Evolutionary conservation across 2,888 invertebrate genomes (phyloP), one percentile per base, ranked within the genome.

Genomic region (Orchesella flavescens): DNA sequence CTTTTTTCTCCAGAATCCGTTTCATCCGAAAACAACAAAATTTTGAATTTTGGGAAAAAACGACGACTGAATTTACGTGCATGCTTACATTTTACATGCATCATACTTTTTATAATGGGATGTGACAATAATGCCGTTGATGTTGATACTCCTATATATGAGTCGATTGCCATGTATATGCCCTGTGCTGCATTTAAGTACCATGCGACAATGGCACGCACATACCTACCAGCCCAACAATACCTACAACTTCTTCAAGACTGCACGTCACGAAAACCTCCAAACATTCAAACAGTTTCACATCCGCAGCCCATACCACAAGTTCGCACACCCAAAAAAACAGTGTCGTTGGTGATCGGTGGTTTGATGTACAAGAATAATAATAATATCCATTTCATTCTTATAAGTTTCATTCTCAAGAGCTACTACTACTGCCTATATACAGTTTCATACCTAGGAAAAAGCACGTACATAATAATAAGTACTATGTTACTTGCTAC

Each of bases 261-360:
- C 46, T 43, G 59, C 34, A 53, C 24, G 81, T 81, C 81, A 81
- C 81, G 81, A 81, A 81, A 74, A 55, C 24, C 68, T 49, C 34
- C n/a, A 7, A 68, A 68, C 46, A 77, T 68, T 69, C 68, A 59
- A 4, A 34, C 24, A 57, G 19, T 61, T 9, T 15, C 57, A 77
- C 68, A 69, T 76, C 75, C 57, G 75, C 55, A 55, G 7, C 44
- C 59, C 17, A 44, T 43, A 66, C 17, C 43, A 44, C n/a, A 66
- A 46, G 5, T 66, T 17, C 17, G 55, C 4, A 46, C 76, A 69
- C 57, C 57, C 68, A 55, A 43, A 44, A 68, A 53, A n/a, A 15
- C 13, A 75, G 63, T 75, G 66, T 66, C 66, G 63, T 66, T 68
- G 59, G 9, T 77, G 68, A 68, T 77, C 68, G 68, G 57, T 68